Base-by-base conservation (phyloP, 1,140 invertebrate species). In the Littorina saxatilis region DNA sequence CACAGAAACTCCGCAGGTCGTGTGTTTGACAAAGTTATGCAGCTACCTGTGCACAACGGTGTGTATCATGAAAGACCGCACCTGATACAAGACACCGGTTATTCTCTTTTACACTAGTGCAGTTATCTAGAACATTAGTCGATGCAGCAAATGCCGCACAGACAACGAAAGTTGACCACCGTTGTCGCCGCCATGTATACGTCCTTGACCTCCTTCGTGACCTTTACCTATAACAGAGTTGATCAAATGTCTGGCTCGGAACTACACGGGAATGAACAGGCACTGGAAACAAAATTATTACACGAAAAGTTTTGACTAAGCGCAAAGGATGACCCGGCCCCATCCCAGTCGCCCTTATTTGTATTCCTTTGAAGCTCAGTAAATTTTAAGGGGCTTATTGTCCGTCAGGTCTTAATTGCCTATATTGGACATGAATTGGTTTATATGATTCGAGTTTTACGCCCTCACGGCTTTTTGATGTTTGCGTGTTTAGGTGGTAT, bases 111-210 rank as follows among this genome's bases (percentile, higher is more conserved):
- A 4, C 4, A 61, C 23, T n/a, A 29, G 50, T 17, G 23, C 70
- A 73, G 29, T 17, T 23, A 50, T 43, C 20, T 50, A 35, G 40
- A 47, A 13, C 40, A 47, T 7, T n/a, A 43, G 23, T 32, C 9
- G 17, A 23, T 7, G 70, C 27, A 43, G 43, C n/a, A 32, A 50
- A 29, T 73, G 70, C 20, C 2, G 17, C 39, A 3, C 70, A 73
- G 70, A 73, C 70, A 32, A 27, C 70, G 70, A 73, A 73, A 47
- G 39, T 50, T 73, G 39, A 43, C 23, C 50, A 29, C 27, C 27
- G 70, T 73, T 52, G 39, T 37, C 70, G 70, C 39, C 70, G 70
- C 70, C 70, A 73, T 73, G 40, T 29, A 39, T 29, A 32, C 43
- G 39, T 73, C 70, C 70, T 73, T 73, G 40, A 73, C 70, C 70